Percentiles rank a stretch among this genome's conserved stretches.
Evolutionary conservation across 1,140 invertebrate genomes (phyloP).

Genomic region (Lineus longissimus): DNA sequence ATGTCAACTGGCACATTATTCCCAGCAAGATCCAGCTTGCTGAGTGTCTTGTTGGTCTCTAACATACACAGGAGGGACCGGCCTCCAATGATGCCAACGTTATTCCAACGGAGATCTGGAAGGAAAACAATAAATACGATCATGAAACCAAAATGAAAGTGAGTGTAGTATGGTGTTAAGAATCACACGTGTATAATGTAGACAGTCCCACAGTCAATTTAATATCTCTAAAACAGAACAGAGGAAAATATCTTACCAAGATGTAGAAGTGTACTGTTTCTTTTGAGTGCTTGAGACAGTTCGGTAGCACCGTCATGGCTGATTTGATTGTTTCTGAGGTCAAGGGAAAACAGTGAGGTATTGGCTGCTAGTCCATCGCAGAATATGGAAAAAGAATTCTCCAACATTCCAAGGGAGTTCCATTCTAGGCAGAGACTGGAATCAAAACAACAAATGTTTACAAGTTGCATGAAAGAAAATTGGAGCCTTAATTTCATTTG

Average conservation of each 20-base stretch:
- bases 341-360: constrained; percentile 38
- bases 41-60: constrained; percentile 45
- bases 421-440: constrained; percentile 51
- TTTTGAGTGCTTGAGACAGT: constrained; percentile 39
- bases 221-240: not conserved
- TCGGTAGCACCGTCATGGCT: constrained; percentile 48
- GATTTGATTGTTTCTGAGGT: constrained; percentile 54
- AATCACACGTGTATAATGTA: not conserved
- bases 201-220: not conserved
- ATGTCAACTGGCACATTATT: constrained; percentile 52
- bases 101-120: constrained; percentile 53
- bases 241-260: constrained; percentile 31
- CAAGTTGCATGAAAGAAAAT: no score
- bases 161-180: not conserved
- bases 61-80: constrained; percentile 45
- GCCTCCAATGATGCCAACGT: constrained; percentile 48
- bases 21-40: constrained; percentile 45
- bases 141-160: not conserved
- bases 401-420: constrained; percentile 52
- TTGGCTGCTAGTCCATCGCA: constrained; percentile 50
- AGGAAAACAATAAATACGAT: constrained; percentile 8
- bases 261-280: constrained; percentile 41
- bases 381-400: constrained; percentile 48
- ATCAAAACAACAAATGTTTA: constrained; percentile 4
- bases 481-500: no score